Base-by-base conservation (phyloP, 1,140 invertebrate genomes). In the Diorhabda carinulata region DNA sequence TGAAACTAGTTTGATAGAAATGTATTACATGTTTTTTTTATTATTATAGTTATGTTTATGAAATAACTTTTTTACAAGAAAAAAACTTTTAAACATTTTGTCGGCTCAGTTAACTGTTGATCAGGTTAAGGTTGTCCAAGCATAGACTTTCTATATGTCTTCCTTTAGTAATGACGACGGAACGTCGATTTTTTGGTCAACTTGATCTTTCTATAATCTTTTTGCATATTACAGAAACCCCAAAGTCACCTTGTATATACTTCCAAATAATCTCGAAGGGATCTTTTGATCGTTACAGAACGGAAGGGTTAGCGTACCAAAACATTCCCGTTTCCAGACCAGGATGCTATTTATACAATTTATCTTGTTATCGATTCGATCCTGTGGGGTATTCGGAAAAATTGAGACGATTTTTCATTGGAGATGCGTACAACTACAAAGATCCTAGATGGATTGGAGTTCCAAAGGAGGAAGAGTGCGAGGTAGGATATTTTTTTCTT, bases 191-290 rank as follows among this genome's bases (percentile, higher is more conserved):
- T 25, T 25, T 25, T 25, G 25, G 25, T 25, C 25, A 25, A 25
- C 25, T 1, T 1, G 0, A 25, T 25, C 25, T 25, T 25, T 25
- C 25, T 25, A 25, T 25, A 25, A 25, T 25, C 25, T 25, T 25
- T 25, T 25, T 71, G 2, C 43, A 40, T 43, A 10, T 72, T 67
- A 4, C 45, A 25, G 75, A 75, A 63, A 40, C 68, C 72, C 41
- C 67, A 69, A 5, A 73, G 76, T 67, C 61, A 3, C 77, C 78
- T 2, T 73, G 68, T 64, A 72, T 79, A 25, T 80, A 80, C 57
- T 79, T 80, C 65, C 78, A 80, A 66, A 66, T 79, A 5, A 67
- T 79, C 41, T 80, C 78, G 1, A 79, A 73, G 68, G 77, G 73
- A 64, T 64, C 70, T 43, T 80, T 76, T 76, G 71, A 74, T 65